A percentile compares a stretch with the other conserved stretches of the same genome.
Evolutionary conservation across 2,113 vertebrate species (phyloP).

Genomic region (Morone saxatilis): DNA sequence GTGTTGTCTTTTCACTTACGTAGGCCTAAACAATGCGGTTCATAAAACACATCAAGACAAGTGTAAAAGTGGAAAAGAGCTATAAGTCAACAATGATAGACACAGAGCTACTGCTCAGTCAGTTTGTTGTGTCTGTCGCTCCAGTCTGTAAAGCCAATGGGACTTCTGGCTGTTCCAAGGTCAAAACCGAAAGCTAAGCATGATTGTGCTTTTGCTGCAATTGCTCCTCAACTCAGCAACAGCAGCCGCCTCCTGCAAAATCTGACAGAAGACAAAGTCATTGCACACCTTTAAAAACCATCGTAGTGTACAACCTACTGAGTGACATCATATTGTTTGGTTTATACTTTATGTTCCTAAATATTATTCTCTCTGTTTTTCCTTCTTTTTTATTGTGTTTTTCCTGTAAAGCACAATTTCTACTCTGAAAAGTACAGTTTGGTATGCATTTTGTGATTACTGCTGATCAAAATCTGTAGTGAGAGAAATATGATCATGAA

Average conservation of each 20-base stretch:
- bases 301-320: background rate
- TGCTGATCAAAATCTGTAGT: background rate
- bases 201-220: background rate
- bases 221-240: background rate
- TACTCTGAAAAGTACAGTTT: background rate
- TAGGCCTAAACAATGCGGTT: too few species aligned
- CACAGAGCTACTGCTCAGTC: background rate
- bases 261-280: background rate
- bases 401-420: background rate
- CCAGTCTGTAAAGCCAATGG: too few species aligned
- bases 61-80: too few species aligned
- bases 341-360: background rate
- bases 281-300: background rate
- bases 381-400: background rate
- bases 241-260: background rate
- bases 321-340: background rate
- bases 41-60: background rate
- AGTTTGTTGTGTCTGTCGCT: background rate
- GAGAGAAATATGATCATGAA: background rate
- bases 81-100: background rate
- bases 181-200: background rate
- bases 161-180: background rate
- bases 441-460: background rate
- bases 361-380: background rate
- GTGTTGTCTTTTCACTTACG: too few species aligned